phyloP scores from a whole-genome alignment of 2,797 vertebrate species.

The Coreius guichenoti region DNA sequence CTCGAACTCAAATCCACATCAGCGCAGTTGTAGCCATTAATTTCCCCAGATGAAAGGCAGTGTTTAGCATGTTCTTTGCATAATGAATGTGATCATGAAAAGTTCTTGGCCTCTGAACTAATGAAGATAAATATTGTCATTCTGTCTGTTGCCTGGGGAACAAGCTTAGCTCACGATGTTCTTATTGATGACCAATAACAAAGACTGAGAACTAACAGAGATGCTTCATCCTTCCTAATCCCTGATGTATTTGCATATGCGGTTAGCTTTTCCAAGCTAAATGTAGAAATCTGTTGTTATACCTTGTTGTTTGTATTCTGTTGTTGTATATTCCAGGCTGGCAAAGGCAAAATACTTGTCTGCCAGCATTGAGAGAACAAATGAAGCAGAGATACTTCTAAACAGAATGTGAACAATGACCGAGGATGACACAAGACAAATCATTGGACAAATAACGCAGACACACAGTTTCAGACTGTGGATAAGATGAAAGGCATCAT shows the following conservation, averaged over 20 bases:
- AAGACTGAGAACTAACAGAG: conserved; percentile 16
- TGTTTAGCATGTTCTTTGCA: conserved; percentile 30
- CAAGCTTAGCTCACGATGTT: conserved; percentile 2
- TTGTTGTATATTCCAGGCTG: neutral
- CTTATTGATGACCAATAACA: conserved; percentile 33
- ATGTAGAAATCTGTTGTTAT: conserved; percentile 30
- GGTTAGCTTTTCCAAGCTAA: conserved; percentile 40
- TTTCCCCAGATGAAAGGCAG: conserved; percentile 6
- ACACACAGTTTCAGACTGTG: neutral
- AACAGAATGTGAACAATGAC: conserved; percentile 20
- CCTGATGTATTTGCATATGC: conserved; percentile 28
- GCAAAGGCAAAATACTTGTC: conserved; percentile 7
- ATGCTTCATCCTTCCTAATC: conserved; percentile 26
- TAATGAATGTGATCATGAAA: conserved; percentile 37
- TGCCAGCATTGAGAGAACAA: conserved; percentile 25
- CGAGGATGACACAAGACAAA: conserved; percentile 24
- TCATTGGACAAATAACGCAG: neutral
- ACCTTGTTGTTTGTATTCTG: conserved; percentile 19
- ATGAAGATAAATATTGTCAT: conserved; percentile 41
- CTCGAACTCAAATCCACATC: conserved; percentile 12
- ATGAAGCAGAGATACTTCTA: neutral
- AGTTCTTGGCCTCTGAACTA: conserved; percentile 29
- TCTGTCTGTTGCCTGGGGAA: conserved; percentile 52
- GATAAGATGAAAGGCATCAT: conserved; percentile 4
- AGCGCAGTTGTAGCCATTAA: conserved; percentile 18